Evolutionary conservation across 1,140 invertebrate species (phyloP).

Genomic region (Trialeurodes vaporariorum): DNA sequence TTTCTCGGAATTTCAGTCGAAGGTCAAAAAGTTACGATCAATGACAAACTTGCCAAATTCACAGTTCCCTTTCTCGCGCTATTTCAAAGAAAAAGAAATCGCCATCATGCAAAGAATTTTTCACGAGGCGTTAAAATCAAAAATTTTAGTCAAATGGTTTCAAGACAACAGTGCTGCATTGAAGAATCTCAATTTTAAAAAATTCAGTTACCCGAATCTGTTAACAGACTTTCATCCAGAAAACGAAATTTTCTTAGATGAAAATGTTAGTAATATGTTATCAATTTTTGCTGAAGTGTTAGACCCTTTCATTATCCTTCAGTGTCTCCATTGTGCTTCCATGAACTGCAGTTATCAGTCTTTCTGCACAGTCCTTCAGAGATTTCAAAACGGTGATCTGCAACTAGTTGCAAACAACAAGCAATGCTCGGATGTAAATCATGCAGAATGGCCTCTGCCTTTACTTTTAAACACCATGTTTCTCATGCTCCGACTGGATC

Average conservation of each 20-base stretch:
- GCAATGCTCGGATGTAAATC: slow-evolving; percentile 14
- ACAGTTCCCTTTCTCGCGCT: slow-evolving; percentile 11
- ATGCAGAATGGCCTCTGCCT: slow-evolving; percentile 23
- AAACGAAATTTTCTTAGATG: slow-evolving; percentile 22
- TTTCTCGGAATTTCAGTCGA: background rate
- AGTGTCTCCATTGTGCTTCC: slow-evolving; percentile 18
- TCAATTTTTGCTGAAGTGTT: slow-evolving; percentile 24
- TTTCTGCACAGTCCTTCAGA: slow-evolving; percentile 23
- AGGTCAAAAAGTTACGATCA: background rate
- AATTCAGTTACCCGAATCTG: slow-evolving; percentile 18
- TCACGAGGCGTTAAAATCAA: slow-evolving; percentile 19
- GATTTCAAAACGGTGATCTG: slow-evolving; percentile 22
- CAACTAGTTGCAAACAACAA: slow-evolving; percentile 17
- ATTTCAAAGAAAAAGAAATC: slow-evolving; percentile 16
- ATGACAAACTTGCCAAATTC: slow-evolving; percentile 3
- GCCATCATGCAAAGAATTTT: slow-evolving; percentile 19
- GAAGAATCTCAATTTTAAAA: slow-evolving; percentile 5
- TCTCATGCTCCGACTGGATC: slow-evolving; percentile 26
- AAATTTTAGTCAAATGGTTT: slow-evolving; percentile 19
- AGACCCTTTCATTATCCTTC: slow-evolving; percentile 19
- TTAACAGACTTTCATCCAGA: slow-evolving; percentile 18
- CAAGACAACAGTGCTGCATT: slow-evolving; percentile 11
- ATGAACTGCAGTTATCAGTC: slow-evolving; percentile 23
- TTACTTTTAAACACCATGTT: slow-evolving; percentile 27
- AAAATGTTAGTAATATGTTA: slow-evolving; percentile 21